Base-by-base conservation (phyloP, 2,888 invertebrate species). In the Chloroclystis v-ata region DNA sequence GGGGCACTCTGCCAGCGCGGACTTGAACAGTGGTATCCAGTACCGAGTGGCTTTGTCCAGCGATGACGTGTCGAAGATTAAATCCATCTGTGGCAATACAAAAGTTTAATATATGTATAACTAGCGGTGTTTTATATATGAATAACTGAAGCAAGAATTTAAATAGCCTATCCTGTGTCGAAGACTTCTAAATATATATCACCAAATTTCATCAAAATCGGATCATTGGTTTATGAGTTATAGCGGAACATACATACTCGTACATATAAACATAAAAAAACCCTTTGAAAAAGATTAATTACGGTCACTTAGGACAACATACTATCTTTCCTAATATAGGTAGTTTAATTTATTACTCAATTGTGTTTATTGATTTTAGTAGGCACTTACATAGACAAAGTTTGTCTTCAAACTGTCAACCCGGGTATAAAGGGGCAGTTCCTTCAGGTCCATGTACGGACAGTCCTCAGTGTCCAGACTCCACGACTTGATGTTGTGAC, bases 321-420 rank as follows among this genome's bases (percentile, higher is more conserved):
- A n/a, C n/a, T n/a, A n/a, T n/a, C n/a, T n/a, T n/a, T n/a, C n/a
- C n/a, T n/a, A n/a, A n/a, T n/a, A n/a, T n/a, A n/a, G n/a, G n/a
- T n/a, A n/a, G n/a, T n/a, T n/a, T n/a, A n/a, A n/a, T n/a, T n/a
- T n/a, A n/a, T n/a, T n/a, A n/a, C n/a, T n/a, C n/a, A n/a, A n/a
- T n/a, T n/a, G n/a, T n/a, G n/a, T n/a, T n/a, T n/a, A 20, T 4
- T 6, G 20, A 37, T 12, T 9, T 20, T 8, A 30, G 11, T 14
- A 11, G 24, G 28, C 61, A 90, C 92, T 90, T 77, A 96, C 95
- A 79, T 95, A 93, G 55, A 95, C 92, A 76, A 97, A 96, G 77
- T 94, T 94, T 1, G 95, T 94, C 57, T 93, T 92, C 38, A 96
- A 82, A 71, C 94, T 92, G 79, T 96, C 94, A 39, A 95, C 87